Evolutionary conservation across 2,797 vertebrate genomes (phyloP).

Genomic region (Sebastes minor): DNA sequence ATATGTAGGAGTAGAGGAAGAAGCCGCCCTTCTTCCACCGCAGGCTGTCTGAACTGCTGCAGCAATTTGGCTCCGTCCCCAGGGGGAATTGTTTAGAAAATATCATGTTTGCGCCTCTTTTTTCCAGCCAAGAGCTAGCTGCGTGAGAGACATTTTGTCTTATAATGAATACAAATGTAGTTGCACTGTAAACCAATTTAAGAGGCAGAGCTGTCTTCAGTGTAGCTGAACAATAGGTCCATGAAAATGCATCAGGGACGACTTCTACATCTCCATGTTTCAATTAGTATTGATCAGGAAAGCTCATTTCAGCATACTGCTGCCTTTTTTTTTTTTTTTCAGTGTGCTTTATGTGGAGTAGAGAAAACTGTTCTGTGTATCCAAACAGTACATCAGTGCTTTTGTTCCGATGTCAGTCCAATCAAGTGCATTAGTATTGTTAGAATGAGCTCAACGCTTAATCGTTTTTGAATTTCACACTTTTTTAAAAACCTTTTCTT

Average conservation of each 20-base stretch:
- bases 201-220: constrained; percentile 3
- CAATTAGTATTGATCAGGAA: constrained; percentile 52
- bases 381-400: not conserved
- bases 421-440: constrained; percentile 10
- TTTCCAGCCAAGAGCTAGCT: constrained; percentile 2
- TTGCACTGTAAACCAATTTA: constrained; percentile 28
- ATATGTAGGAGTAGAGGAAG: constrained; percentile 21
- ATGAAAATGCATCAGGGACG: constrained; percentile 44
- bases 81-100: constrained; percentile 22
- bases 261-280: constrained; percentile 43
- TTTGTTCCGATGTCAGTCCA: constrained; percentile 15
- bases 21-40: not conserved
- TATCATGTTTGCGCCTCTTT: constrained; percentile 18
- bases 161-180: constrained; percentile 36
- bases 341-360: not conserved
- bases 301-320: not conserved
- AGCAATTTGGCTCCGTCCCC: constrained; percentile 26
- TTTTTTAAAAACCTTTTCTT: not conserved
- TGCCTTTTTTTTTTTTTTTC: not conserved
- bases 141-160: constrained; percentile 16
- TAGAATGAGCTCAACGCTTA: not conserved
- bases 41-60: constrained; percentile 36
- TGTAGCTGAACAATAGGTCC: not conserved
- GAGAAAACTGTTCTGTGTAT: not conserved
- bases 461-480: not conserved